Conservation (phyloP, 2,888 invertebrate species). For the Camptogramma bilineatum region DNA sequence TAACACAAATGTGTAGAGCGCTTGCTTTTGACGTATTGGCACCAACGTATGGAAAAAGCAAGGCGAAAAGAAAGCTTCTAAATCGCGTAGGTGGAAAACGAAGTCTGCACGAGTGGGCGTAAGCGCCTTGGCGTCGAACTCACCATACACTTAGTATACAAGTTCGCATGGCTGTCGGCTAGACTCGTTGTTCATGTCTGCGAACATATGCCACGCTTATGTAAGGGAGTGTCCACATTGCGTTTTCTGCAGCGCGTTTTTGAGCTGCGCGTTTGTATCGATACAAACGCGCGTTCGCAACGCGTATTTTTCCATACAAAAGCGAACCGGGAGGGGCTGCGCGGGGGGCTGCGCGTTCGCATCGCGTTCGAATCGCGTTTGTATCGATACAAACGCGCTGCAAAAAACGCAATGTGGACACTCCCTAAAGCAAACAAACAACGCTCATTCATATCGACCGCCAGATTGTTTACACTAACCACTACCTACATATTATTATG, state of each 20-base stretch:
- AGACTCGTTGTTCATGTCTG: constrained; percentile 47
- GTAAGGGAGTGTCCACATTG: too few species aligned
- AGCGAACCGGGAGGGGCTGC: too few species aligned
- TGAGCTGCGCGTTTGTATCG: too few species aligned
- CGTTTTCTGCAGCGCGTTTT: too few species aligned
- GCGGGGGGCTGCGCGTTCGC: too few species aligned
- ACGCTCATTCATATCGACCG: constrained; percentile 44
- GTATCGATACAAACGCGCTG: too few species aligned
- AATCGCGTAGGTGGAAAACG: constrained; percentile 49
- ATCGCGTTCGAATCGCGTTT: too few species aligned
- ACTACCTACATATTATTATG: constrained; percentile 24
- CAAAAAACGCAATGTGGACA: too few species aligned
- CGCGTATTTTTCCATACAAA: too few species aligned
- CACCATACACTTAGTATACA: constrained; percentile 28
- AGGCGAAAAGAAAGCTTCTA: constrained; percentile 47
- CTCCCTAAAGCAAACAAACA: constrained; percentile 46
- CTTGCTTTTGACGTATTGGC: constrained; percentile 32
- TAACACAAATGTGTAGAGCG: constrained; percentile 27
- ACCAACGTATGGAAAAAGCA: constrained; percentile 38
- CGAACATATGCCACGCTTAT: constrained; percentile 45
- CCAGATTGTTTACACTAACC: constrained; percentile 36
- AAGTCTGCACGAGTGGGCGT: constrained; percentile 47
- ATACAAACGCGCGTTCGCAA: too few species aligned
- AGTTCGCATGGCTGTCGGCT: constrained; percentile 33
- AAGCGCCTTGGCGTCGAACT: constrained; percentile 41